These are phyloP conservation scores for Ophioderma brevispina DNA, from an alignment of 35 echinoderm and acorn worm genomes.

Conservation along the genomic window DNA sequence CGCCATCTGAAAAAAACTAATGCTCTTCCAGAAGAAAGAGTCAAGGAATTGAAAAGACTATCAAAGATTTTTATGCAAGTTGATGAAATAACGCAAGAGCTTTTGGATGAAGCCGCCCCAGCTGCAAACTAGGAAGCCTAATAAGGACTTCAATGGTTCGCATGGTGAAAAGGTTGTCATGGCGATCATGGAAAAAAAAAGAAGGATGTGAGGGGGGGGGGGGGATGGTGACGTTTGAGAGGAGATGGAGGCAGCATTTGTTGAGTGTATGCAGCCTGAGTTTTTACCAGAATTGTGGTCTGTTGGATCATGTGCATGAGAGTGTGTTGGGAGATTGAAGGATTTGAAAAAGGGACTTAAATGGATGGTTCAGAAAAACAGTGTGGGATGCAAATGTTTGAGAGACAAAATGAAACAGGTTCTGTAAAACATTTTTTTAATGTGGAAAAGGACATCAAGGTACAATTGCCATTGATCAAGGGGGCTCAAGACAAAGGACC, in stretches of 20 bases:
- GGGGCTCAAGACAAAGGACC: no score
- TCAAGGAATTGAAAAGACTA: constrained; percentile 45
- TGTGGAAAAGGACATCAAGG: no score
- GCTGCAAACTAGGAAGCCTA: constrained; percentile 64
- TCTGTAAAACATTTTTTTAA: no score
- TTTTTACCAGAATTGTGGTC: constrained; percentile 94
- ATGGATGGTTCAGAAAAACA: no score
- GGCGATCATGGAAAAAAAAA: constrained; percentile 19
- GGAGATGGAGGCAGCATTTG: constrained; percentile 84
- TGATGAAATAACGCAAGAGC: constrained; percentile 28
- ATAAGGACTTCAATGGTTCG: constrained; percentile 60
- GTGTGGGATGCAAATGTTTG: no score
- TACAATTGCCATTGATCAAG: no score
- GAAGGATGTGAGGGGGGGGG: neutral
- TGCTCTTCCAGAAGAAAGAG: constrained; percentile 64
- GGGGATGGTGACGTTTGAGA: constrained; percentile 85
- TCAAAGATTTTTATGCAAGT: constrained; percentile 43
- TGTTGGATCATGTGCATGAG: constrained; percentile 76
- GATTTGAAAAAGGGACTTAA: neutral
- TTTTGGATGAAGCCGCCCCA: constrained; percentile 46
- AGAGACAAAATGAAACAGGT: no score
- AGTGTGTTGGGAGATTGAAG: neutral
- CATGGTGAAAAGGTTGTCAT: constrained; percentile 88
- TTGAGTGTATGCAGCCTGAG: constrained; percentile 72
- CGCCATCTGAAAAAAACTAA: constrained; percentile 43